Percentiles rank a stretch among this genome's conserved stretches.
Conservation (phyloP, 2,888 invertebrate species). For the Agrenia bidenticulata region DNA sequence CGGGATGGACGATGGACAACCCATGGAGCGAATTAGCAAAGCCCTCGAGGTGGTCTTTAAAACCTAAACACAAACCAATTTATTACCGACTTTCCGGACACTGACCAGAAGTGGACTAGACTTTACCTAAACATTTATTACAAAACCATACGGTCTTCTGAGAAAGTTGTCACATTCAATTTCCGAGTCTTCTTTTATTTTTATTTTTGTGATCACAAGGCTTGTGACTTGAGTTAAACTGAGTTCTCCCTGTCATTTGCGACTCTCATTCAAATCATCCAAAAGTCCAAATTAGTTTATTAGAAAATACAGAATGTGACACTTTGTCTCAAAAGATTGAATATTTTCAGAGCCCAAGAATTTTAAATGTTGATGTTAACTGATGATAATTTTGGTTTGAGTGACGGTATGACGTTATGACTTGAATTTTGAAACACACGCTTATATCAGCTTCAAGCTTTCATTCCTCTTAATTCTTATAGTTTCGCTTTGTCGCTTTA, state of each 20-base stretch:
- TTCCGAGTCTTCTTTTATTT: no score
- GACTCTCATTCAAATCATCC: no score
- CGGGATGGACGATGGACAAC: slow-evolving; percentile 41
- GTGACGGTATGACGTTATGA: slow-evolving; percentile 23
- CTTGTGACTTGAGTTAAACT: no score
- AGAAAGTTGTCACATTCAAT: neutral
- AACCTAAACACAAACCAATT: neutral
- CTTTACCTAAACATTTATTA: neutral
- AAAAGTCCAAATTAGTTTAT: slow-evolving; percentile 13
- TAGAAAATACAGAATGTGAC: no score
- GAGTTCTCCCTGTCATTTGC: no score
- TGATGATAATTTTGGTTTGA: slow-evolving; percentile 17
- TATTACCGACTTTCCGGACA: slow-evolving; percentile 6
- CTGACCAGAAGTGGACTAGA: slow-evolving; percentile 16
- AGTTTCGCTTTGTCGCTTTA: no score
- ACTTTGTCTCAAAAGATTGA: no score
- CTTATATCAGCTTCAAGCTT: neutral
- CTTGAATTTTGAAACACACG: slow-evolving; percentile 9
- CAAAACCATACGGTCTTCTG: no score
- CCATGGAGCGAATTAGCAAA: slow-evolving; percentile 52
- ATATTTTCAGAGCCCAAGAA: neutral
- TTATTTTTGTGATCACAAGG: no score
- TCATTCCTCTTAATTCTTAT: neutral
- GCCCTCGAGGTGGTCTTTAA: slow-evolving; percentile 53
- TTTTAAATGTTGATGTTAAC: neutral